Base-by-base conservation (phyloP, 2,113 vertebrate species). In the Tetraodon nigroviridis region DNA sequence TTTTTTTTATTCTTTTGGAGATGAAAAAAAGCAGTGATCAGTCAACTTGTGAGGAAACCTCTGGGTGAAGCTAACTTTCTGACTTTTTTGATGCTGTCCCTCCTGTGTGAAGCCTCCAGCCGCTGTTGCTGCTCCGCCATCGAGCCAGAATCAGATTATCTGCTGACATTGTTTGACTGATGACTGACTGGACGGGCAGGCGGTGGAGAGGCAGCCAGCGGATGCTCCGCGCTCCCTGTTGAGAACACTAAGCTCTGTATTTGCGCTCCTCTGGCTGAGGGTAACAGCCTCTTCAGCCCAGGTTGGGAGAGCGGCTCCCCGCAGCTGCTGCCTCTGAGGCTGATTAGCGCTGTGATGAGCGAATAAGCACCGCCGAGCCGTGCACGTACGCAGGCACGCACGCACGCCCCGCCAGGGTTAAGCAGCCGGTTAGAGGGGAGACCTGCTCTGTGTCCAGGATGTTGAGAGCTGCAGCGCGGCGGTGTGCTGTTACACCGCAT, bases 361-460 rank as follows among this genome's bases (percentile, higher is more conserved):
- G 78, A 78, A 86, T 79, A 84, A 88, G 82, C 71, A 68, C 78
- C 72, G 81, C 75, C 73, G 71, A 57, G 32, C 29, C 6, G n/a
- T n/a, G n/a, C n/a, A 56, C 50, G 44, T 44, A 64, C 42, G 6
- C 61, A 41, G 52, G 50, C 45, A 19, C 37, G 8, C 58, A 47
- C 59, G 62, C 50, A 57, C 73, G 57, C 63, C 24, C 70, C 67
- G 79, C 73, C 84, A 85, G 84, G 86, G 85, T 88, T 89, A 87
- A 84, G 83, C 82, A 81, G 82, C 65, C 69, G 64, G 68, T 83
- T 72, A 69, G 79, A 80, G 86, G 85, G 84, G 85, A 90, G 85
- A 80, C 86, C 86, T 87, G 87, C 85, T 85, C 83, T 86, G 78
- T 86, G 87, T 88, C 81, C 88, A 88, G 84, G 87, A 87, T 87